These are phyloP conservation scores for Epinephelus coioides DNA, from an alignment of 2,797 vertebrate genomes.

Conservation along the genomic window DNA sequence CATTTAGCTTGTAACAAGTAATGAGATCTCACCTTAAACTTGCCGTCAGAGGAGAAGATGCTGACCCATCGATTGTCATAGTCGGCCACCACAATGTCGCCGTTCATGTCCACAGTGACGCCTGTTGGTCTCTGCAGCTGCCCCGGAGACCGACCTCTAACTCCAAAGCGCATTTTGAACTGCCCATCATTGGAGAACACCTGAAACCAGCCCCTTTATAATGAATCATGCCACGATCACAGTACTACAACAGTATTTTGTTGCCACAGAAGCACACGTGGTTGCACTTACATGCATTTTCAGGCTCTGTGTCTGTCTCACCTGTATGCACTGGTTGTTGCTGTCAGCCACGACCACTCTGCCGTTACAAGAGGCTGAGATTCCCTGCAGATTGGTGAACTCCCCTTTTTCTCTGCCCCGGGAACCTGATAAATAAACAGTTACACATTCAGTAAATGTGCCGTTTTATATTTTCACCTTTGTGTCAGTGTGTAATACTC, in stretches of 20 bases:
- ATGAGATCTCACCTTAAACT: slow-evolving; percentile 90
- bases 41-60: slow-evolving; percentile 96
- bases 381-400: slow-evolving; percentile 97
- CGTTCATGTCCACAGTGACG: slow-evolving; percentile 93
- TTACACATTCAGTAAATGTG: slow-evolving; percentile 15
- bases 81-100: slow-evolving; percentile 96
- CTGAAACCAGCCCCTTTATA: slow-evolving; percentile 69
- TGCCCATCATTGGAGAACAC: slow-evolving; percentile 96
- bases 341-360: slow-evolving; percentile 97
- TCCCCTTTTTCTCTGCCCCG: slow-evolving; percentile 96
- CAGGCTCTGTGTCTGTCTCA: slow-evolving; percentile 62
- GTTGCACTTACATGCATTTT: neutral
- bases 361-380: slow-evolving; percentile 91
- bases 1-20: neutral
- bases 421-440: slow-evolving; percentile 83
- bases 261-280: neutral
- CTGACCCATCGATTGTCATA: slow-evolving; percentile 99
- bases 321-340: slow-evolving; percentile 99
- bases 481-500: neutral
- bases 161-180: slow-evolving; percentile 96
- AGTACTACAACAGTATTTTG: neutral
- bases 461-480: slow-evolving; percentile 4
- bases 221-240: neutral
- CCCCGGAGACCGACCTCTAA: slow-evolving; percentile 95
- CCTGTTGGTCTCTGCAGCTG: slow-evolving; percentile 96